A percentile compares a stretch with the other conserved stretches of the same genome.
These are phyloP conservation scores for Trichechus manatus DNA, from an alignment of 2,113 vertebrate genomes.

Conservation along the genomic window DNA sequence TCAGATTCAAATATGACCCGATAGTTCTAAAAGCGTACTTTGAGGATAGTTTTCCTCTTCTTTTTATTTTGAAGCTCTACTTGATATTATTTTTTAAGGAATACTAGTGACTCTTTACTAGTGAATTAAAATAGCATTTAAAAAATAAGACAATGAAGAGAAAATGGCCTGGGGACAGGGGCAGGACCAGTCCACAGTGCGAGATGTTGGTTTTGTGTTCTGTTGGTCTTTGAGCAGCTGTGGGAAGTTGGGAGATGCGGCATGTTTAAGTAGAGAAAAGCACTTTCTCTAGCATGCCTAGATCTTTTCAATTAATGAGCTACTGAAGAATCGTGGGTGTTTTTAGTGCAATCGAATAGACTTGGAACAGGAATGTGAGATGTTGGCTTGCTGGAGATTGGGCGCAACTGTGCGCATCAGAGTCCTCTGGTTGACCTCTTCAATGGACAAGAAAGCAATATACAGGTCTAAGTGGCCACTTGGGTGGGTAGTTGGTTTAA, in stretches of 20 bases:
- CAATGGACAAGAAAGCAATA: background rate
- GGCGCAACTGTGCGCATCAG: background rate
- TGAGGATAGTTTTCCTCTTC: background rate
- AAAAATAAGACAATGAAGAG: background rate
- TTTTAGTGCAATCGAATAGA: background rate
- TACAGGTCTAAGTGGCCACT: background rate
- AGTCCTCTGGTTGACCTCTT: background rate
- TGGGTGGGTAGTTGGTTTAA: background rate
- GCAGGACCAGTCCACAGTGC: background rate
- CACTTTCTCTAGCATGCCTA: background rate
- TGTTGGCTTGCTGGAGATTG: background rate
- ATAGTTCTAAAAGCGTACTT: background rate
- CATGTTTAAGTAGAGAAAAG: background rate
- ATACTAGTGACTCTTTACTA: background rate
- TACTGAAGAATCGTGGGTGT: background rate
- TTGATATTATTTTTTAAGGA: slow-evolving; percentile 38
- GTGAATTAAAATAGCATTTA: background rate
- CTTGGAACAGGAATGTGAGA: background rate
- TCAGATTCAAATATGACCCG: background rate
- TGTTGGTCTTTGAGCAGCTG: background rate
- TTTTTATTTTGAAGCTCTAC: slow-evolving; percentile 1
- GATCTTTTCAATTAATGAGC: background rate
- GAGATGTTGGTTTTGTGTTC: background rate
- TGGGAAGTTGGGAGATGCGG: background rate
- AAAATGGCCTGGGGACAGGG: background rate